Conservation (phyloP, 2,113 vertebrate species). For the Vulpes vulpes region DNA sequence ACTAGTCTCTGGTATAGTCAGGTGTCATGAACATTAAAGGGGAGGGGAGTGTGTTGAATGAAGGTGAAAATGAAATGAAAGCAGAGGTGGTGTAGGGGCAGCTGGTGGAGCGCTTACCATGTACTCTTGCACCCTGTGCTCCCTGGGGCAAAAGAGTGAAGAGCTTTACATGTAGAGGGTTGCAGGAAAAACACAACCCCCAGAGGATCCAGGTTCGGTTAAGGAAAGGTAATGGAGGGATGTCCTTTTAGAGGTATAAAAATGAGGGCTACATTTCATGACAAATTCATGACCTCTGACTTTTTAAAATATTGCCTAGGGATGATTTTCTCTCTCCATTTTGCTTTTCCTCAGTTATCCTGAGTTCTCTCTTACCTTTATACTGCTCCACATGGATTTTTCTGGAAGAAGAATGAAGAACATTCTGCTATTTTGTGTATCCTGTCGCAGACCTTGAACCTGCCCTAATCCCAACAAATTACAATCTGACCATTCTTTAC, state of each 20-base stretch:
- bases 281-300: background rate
- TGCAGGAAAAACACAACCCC: background rate
- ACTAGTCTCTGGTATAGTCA: background rate
- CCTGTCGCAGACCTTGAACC: background rate
- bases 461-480: background rate
- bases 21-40: background rate
- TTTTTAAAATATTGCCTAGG: background rate
- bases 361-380: background rate
- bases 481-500: background rate
- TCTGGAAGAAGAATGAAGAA: background rate
- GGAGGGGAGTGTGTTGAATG: background rate
- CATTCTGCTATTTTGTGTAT: background rate
- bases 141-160: fast-evolving
- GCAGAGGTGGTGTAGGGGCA: too few species aligned
- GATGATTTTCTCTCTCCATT: background rate
- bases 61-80: background rate
- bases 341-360: background rate
- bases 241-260: background rate
- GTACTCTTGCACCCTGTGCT: too few species aligned
- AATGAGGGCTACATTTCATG: background rate
- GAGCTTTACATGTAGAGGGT: background rate
- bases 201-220: background rate
- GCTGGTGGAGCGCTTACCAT: background rate
- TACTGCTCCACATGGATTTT: background rate
- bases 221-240: background rate